Conservation (phyloP, 2,113 vertebrate genomes). For the Rutilus rutilus region DNA sequence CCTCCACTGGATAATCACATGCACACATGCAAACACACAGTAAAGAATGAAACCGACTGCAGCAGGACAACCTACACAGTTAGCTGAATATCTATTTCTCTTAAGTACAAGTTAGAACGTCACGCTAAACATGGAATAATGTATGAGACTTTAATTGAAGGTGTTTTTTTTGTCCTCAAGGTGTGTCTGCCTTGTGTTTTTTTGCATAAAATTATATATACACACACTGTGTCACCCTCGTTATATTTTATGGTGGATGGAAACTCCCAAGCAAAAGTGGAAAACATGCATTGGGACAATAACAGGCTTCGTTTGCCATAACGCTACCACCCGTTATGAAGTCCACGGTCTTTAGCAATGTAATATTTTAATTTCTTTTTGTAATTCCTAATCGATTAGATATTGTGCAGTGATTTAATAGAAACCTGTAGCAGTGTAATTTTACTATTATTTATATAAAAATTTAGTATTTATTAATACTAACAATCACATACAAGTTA, state of each 20-base stretch:
- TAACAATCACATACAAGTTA: too few relatives aligned
- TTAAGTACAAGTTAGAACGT: background rate
- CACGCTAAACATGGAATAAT: background rate
- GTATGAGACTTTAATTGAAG: conserved; percentile 8
- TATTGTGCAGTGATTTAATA: background rate
- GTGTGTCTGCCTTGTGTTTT: conserved; percentile 13
- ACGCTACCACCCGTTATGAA: background rate
- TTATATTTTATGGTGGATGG: background rate
- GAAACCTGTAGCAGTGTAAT: background rate
- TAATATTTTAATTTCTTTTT: background rate
- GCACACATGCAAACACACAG: conserved; percentile 16
- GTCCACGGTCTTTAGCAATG: background rate
- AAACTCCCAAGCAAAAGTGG: conserved; percentile 23
- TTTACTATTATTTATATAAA: background rate
- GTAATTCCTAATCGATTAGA: background rate
- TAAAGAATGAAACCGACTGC: background rate
- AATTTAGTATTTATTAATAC: background rate
- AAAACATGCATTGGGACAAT: background rate
- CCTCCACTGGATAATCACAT: conserved; percentile 15
- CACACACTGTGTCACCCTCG: background rate
- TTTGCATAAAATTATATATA: background rate
- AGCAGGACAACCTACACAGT: conserved; percentile 11
- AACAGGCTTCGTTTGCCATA: background rate
- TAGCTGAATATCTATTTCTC: background rate
- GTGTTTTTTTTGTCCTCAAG: background rate